phyloP scores from a whole-genome alignment of 1,140 invertebrate species.

The Nephotettix cincticeps region DNA sequence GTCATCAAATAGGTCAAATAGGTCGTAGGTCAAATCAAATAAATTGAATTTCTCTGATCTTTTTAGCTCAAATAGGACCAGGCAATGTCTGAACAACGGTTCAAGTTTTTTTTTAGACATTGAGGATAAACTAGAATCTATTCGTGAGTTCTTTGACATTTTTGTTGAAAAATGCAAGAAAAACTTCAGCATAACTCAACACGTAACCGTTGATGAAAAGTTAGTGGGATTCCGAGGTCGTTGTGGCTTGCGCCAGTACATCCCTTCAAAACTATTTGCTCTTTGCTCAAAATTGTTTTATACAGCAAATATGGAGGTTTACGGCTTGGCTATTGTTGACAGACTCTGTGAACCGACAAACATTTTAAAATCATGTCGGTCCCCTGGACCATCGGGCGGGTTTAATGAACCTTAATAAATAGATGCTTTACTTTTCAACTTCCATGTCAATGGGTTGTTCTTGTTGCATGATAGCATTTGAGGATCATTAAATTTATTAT shows the following conservation, averaged over 20 bases:
- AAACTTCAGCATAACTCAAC: slow-evolving; percentile 42
- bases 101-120: slow-evolving; percentile 38
- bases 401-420: too few relatives aligned
- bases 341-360: slow-evolving; percentile 36
- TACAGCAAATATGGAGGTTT: slow-evolving; percentile 44
- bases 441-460: too few relatives aligned
- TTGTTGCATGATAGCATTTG: too few relatives aligned
- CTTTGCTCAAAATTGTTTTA: slow-evolving; percentile 38
- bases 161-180: slow-evolving; percentile 45
- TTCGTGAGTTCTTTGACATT: slow-evolving; percentile 44
- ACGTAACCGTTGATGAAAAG: slow-evolving; percentile 48
- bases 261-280: slow-evolving; percentile 46
- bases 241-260: slow-evolving; percentile 48
- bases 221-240: slow-evolving; percentile 46
- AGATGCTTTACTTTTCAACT: too few relatives aligned
- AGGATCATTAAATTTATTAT: too few relatives aligned
- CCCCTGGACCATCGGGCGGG: too few relatives aligned
- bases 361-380: too few relatives aligned
- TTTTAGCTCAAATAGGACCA: not conserved
- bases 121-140: slow-evolving; percentile 44
- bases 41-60: not conserved
- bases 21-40: too few relatives aligned
- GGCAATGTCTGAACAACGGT: slow-evolving; percentile 33
- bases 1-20: too few relatives aligned
- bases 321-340: slow-evolving; percentile 39